Conservation (phyloP, 2,888 invertebrate species). For the Encarsia formosa region DNA sequence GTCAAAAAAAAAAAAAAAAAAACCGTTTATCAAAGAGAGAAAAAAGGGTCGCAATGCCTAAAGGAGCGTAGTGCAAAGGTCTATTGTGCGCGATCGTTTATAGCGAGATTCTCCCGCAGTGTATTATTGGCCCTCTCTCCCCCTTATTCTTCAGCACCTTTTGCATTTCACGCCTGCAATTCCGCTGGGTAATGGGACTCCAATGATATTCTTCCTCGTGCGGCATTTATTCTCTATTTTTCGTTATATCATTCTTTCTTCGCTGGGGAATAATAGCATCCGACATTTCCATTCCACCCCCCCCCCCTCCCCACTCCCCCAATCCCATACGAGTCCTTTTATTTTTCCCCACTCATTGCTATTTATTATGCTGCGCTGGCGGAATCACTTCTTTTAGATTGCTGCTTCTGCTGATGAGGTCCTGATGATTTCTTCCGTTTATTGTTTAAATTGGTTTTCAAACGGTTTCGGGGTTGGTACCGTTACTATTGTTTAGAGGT, state of each 20-base stretch:
- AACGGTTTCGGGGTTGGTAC: too few species aligned
- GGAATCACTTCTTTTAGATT: too few species aligned
- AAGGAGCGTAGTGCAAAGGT: too few species aligned
- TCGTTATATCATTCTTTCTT: not conserved
- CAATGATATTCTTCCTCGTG: not conserved
- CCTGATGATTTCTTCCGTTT: not conserved
- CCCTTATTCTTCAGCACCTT: too few species aligned
- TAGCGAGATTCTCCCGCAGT: too few species aligned
- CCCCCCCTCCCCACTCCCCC: not conserved
- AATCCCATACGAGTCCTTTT: not conserved
- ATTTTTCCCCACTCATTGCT: not conserved
- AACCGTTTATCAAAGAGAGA: too few species aligned
- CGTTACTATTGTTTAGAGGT: too few species aligned
- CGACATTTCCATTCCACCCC: not conserved
- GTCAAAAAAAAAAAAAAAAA: too few species aligned
- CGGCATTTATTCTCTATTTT: not conserved
- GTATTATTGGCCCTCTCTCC: conserved; percentile 25
- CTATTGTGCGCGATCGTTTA: too few species aligned
- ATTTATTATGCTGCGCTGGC: not conserved
- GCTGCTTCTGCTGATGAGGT: too few species aligned
- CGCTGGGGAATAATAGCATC: not conserved
- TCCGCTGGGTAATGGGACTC: conserved; percentile 28
- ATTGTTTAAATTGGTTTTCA: too few species aligned
- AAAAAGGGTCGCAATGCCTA: too few species aligned
- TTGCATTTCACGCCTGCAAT: conserved; percentile 29